phyloP scores from a whole-genome alignment of 2,888 invertebrate species.

The Spialia ferax region DNA sequence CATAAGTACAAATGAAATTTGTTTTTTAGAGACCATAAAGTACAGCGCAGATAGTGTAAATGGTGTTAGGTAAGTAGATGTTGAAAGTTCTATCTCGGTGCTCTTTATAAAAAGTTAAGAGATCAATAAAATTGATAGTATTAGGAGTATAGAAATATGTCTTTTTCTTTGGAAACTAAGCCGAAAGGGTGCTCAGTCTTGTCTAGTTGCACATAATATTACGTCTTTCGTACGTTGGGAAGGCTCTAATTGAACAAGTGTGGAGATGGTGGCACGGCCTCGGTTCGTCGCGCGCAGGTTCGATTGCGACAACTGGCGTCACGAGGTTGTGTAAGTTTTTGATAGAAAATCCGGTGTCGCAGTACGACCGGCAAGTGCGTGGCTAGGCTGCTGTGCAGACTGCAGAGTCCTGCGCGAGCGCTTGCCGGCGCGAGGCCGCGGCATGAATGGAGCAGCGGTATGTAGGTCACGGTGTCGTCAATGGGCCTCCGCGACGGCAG shows the following conservation, averaged over 20 bases:
- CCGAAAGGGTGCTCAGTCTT: background rate
- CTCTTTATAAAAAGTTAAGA: too few relatives aligned
- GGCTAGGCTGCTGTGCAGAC: constrained; percentile 54
- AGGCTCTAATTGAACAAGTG: constrained; percentile 83
- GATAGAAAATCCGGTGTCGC: constrained; percentile 78
- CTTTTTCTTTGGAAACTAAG: background rate
- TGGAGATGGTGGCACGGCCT: constrained; percentile 72
- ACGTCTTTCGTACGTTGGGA: constrained; percentile 60
- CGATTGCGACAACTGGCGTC: constrained; percentile 74
- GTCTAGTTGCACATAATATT: constrained; percentile 36
- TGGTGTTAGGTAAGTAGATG: too few relatives aligned
- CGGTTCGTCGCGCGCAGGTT: constrained; percentile 64
- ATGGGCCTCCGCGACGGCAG: constrained; percentile 80
- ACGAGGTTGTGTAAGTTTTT: constrained; percentile 74
- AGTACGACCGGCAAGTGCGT: constrained; percentile 63
- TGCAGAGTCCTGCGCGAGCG: constrained; percentile 71
- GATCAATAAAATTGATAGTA: too few relatives aligned
- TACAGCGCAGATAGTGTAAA: too few relatives aligned
- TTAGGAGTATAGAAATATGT: background rate
- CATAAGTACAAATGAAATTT: too few relatives aligned
- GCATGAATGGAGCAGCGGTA: constrained; percentile 84
- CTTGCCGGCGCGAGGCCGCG: constrained; percentile 68
- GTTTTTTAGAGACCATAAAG: too few relatives aligned
- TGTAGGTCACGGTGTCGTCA: constrained; percentile 86
- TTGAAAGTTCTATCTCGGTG: too few relatives aligned